A percentile compares a stretch with the other conserved stretches of the same genome.
Conservation (phyloP, 2,888 invertebrate genomes). For the Tricholauxania praeusta region DNA sequence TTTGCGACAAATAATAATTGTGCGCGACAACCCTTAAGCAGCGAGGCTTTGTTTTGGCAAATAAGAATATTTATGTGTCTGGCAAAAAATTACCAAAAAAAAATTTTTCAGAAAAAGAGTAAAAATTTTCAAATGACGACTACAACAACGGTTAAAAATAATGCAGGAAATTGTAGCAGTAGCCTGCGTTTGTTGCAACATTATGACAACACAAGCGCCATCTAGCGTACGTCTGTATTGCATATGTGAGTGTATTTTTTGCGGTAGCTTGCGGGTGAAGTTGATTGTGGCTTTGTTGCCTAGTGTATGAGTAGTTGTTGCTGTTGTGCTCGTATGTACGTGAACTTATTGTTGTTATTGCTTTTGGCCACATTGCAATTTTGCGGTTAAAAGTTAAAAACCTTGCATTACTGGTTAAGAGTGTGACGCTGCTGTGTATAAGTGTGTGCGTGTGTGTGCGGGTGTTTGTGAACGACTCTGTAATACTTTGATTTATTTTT, state of each 20-base stretch:
- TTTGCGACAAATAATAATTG: conserved; percentile 34
- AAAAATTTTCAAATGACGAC: neutral
- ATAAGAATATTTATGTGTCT: conserved; percentile 63
- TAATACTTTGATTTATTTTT: conserved; percentile 39
- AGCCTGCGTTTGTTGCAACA: conserved; percentile 9
- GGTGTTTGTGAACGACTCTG: neutral
- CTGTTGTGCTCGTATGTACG: neutral
- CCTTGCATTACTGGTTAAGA: conserved; percentile 8
- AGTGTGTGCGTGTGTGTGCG: conserved; percentile 7
- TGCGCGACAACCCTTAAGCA: conserved; percentile 33
- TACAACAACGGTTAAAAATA: neutral
- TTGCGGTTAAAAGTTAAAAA: conserved; percentile 39
- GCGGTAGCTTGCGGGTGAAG: conserved; percentile 13
- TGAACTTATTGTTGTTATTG: conserved; percentile 22
- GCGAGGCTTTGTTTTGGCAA: conserved; percentile 59
- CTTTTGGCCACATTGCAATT: conserved; percentile 23
- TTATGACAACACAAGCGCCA: conserved; percentile 21
- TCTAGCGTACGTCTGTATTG: neutral
- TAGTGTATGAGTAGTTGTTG: conserved; percentile 14
- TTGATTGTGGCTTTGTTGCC: conserved; percentile 11
- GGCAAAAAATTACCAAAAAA: conserved; percentile 47
- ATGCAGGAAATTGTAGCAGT: conserved; percentile 15
- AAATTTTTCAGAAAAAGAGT: neutral
- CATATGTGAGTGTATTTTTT: conserved; percentile 1
- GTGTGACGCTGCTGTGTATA: neutral